phyloP scores from a whole-genome alignment of 2,888 invertebrate genomes.

The Stramonita haemastoma region DNA sequence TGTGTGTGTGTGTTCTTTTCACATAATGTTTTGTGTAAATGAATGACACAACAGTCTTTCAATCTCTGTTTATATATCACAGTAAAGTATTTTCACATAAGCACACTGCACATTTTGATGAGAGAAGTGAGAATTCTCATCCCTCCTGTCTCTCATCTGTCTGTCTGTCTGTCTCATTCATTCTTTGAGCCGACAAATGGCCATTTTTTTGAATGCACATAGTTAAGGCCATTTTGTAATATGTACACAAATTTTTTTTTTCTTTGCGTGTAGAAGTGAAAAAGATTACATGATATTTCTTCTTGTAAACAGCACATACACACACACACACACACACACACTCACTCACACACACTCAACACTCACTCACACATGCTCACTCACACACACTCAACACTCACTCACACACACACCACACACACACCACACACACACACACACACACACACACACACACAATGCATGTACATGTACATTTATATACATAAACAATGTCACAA shows the following conservation, averaged over 20 bases:
- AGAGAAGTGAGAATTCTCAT: too few species aligned
- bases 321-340: background rate
- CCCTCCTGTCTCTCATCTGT: background rate
- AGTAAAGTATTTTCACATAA: background rate
- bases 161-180: slow-evolving; percentile 7
- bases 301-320: background rate
- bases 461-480: background rate
- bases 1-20: background rate
- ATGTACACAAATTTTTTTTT: background rate
- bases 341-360: background rate
- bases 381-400: too few species aligned
- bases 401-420: too few species aligned
- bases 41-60: background rate
- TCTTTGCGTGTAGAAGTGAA: background rate
- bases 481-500: background rate
- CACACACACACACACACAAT: too few species aligned
- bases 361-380: background rate
- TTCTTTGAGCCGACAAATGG: background rate
- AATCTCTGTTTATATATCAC: background rate
- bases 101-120: too few species aligned
- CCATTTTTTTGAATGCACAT: background rate
- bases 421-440: too few species aligned
- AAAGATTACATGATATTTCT: too few species aligned
- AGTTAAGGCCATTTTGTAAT: background rate
- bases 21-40: background rate